A percentile compares a stretch with the other conserved stretches of the same genome.
Conservation (phyloP, 30 jellyfish, hydroid and myxozoan species). For the Cassiopea andromeda region DNA sequence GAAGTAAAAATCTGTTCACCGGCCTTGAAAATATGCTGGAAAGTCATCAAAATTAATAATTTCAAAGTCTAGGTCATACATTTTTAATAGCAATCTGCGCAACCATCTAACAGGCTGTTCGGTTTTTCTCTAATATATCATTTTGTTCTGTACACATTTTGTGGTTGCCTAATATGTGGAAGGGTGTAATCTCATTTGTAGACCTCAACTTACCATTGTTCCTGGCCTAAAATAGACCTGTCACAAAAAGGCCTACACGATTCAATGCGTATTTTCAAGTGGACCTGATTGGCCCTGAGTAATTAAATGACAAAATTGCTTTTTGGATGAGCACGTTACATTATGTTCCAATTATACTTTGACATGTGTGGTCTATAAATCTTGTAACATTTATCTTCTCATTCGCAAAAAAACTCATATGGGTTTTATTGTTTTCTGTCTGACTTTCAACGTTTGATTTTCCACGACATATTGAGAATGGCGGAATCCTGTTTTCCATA, state of each 20-base stretch:
- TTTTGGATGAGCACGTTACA: conserved; percentile 23
- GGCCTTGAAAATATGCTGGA: background rate
- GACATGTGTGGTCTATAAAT: conserved; percentile 61
- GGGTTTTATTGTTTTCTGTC: background rate
- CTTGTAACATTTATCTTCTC: conserved; percentile 31
- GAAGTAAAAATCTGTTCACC: background rate
- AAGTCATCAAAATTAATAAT: background rate
- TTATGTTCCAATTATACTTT: conserved; percentile 7
- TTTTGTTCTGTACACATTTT: conserved; percentile 39
- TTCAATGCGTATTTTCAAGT: background rate
- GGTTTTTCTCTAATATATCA: background rate
- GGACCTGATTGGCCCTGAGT: conserved; percentile 10
- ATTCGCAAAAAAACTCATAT: conserved; percentile 9
- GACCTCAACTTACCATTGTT: conserved; percentile 36
- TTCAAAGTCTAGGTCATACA: conserved; percentile 38
- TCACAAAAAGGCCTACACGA: conserved; percentile 3
- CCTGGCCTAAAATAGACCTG: conserved; percentile 27
- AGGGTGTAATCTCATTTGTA: conserved; percentile 51
- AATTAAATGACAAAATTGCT: conserved; percentile 24
- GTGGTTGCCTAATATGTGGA: conserved; percentile 36
- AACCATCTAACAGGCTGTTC: conserved; percentile 6
- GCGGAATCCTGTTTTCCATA: no score
- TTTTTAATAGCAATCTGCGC: conserved; percentile 9
- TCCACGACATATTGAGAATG: background rate
- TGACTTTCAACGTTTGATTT: background rate